Evolutionary conservation across 2,888 invertebrate genomes (phyloP), one percentile per base, ranked within the genome.

Genomic region (Amphipyra berbera): DNA sequence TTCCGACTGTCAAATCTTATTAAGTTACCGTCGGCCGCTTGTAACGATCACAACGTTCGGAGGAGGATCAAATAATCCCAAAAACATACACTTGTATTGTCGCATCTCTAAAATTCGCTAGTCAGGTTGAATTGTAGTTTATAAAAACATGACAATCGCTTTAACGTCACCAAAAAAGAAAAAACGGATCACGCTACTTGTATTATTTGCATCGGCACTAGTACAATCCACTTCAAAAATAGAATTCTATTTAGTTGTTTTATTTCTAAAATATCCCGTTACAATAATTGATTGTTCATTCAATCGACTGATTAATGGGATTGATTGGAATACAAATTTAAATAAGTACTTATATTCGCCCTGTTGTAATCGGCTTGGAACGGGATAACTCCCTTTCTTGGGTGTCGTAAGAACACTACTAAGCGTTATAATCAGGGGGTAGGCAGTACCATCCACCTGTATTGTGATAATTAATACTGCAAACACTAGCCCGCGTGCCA

Each of bases 251-350:
- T 13, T 6, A 1, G n/a, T 13, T n/a, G 27, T 35, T 37, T 50
- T 13, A 33, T 35, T 49, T 12, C 49, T 27, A 66, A 66, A 72
- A 47, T 50, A 47, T 38, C 7, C 30, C 38, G 58, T 72, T 47
- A 40, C 41, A 42, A 57, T 72, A 72, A 66, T 50, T 47, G 58
- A 57, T 66, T 66, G 58, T 67, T 13, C 33, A 35, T 67, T 58
- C 68, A 67, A 73, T 68, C 67, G 67, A 73, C 58, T 73, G 15
- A 52, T 58, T 52, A 41, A 30, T 47, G 41, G 38, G 41, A 33
- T 45, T 60, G 41, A 68, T 68, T 60, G 61, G 38, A 68, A 68
- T 60, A 73, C 61, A 60, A 73, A 68, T 73, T 68, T 67, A 38
- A 53, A 59, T 61, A 68, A 73, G 61, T 73, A 68, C 73, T 68